Base-by-base conservation (phyloP, 2,797 vertebrate genomes). In the Eleutherodactylus coqui region DNA sequence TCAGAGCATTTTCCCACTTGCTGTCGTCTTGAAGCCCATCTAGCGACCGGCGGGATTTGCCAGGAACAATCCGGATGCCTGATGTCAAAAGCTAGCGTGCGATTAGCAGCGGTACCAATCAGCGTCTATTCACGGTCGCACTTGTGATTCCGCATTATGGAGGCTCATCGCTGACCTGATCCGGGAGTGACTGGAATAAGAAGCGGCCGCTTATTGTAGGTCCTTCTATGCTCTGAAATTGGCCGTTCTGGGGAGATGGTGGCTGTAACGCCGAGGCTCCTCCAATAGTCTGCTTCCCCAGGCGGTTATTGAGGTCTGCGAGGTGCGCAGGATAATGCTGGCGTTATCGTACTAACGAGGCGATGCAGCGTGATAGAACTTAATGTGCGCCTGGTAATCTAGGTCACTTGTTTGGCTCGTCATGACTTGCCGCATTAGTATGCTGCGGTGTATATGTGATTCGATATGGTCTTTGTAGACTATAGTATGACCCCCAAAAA, bases 161-260 rank as follows among this genome's bases (percentile, higher is more conserved):
- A 51, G 32, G 55, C 64, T 73, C 77, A 60, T 79, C 72, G 73
- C 64, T 67, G 34, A 78, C 17, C 55, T 47, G 43, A 70, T 76
- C 4, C 47, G 70, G 55, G 55, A 70, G 77, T 85, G 84, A 80
- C 77, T 75, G 24, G 84, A 85, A 80, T 85, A 38, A 62, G 49
- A 85, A 85, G 60, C 41, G 55, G 67, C 69, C 43, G 13, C 77
- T 85, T 85, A 79, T 85, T 79, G 51, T 72, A 36, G 3, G 27
- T 55, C 60, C 16, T 72, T 34, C 49, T 79, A 41, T 64, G 53
- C 9, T 27, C 51, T 69, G 32, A 72, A 82, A 82, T 82, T 72
- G 34, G 47, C 80, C 45, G 21, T 70, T 53, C 60, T 82, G 47
- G 24, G 19, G 51, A 47, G 45, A 83, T 34, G 32, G 41, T 24